A percentile compares a stretch with the other conserved stretches of the same genome.
These are phyloP conservation scores for Rhabdomys pumilio DNA, from an alignment of 2,797 vertebrate genomes.

Conservation along the genomic window DNA sequence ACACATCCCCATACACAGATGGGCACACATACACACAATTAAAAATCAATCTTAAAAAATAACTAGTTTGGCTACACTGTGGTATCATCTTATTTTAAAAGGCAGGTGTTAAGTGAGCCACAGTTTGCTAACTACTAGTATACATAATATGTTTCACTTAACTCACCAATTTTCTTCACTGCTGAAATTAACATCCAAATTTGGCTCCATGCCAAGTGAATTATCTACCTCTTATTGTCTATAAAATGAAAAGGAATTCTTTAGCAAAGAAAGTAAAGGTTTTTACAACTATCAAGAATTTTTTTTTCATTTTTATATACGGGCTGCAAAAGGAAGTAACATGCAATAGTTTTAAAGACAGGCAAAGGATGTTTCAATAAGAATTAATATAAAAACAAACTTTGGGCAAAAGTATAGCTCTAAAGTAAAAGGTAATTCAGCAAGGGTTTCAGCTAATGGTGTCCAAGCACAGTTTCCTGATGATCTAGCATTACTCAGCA, in stretches of 20 bases:
- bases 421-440: conserved; percentile 37
- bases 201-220: conserved; percentile 34
- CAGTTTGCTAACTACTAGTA: neutral
- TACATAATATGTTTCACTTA: conserved; percentile 15
- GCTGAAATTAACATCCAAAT: conserved; percentile 8
- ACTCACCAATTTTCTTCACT: conserved; percentile 38
- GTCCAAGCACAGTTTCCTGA: conserved; percentile 51
- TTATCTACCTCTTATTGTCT: neutral
- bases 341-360: conserved; percentile 30
- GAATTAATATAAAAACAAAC: neutral
- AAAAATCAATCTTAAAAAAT: neutral
- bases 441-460: neutral
- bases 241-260: conserved; percentile 17
- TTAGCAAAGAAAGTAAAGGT: conserved; percentile 58
- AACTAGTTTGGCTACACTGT: neutral
- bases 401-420: conserved; percentile 12
- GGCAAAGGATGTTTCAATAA: conserved; percentile 59
- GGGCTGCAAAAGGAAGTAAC: neutral
- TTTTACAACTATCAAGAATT: conserved; percentile 35
- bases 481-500: conserved; percentile 22
- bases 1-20: neutral
- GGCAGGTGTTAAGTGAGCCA: neutral
- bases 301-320: neutral
- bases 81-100: conserved; percentile 54
- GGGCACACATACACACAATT: neutral